Conservation (phyloP, 2,888 invertebrate genomes). For the Brachyptera putata region DNA sequence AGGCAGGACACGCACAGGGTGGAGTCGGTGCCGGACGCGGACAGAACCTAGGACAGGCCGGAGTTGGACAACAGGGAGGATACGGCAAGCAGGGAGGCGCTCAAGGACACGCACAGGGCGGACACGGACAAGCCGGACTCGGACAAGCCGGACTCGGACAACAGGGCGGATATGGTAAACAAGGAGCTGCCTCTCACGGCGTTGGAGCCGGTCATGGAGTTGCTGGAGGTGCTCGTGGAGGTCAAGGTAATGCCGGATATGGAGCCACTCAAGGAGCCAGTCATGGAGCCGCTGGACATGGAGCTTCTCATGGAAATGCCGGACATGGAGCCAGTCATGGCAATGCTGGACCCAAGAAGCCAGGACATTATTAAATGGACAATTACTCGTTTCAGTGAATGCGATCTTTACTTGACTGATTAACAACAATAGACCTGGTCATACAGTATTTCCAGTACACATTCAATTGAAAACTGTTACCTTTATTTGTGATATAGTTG, state of each 20-base stretch:
- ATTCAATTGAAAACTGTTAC: no score
- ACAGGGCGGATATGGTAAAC: no score
- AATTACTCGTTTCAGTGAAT: no score
- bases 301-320: neutral
- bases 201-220: neutral
- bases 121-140: neutral
- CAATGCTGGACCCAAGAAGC: neutral
- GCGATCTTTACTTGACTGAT: no score
- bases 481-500: no score
- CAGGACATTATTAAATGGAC: no score
- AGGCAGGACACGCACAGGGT: neutral
- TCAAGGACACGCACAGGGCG: neutral
- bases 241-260: neutral
- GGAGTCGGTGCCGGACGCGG: neutral
- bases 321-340: neutral
- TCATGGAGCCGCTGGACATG: neutral
- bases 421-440: no score
- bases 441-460: no score
- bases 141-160: neutral
- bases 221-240: neutral
- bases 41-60: conserved; percentile 2
- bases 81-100: no score
- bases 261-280: conserved; percentile 8
- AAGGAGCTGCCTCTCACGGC: no score
- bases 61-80: no score